These are phyloP conservation scores for Leptinotarsa defecta DNA, from an alignment of 1,140 invertebrate species.

Conservation along the genomic window DNA sequence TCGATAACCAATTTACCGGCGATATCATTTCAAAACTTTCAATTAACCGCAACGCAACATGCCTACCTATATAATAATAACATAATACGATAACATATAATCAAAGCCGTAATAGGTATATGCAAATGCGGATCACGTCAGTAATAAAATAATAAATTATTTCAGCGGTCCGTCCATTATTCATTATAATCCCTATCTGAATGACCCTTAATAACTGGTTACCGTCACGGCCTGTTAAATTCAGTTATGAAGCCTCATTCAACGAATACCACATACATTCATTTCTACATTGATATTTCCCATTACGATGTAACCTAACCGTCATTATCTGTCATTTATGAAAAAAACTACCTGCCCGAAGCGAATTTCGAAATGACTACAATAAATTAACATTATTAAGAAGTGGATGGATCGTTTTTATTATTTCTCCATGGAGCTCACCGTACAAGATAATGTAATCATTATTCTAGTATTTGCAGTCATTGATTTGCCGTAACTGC, in stretches of 20 bases:
- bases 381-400: background rate
- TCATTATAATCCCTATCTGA: constrained; percentile 21
- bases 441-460: too few species aligned
- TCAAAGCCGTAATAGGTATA: constrained; percentile 23
- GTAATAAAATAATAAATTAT: constrained; percentile 28
- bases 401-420: background rate
- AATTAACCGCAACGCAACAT: constrained; percentile 1
- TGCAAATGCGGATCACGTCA: constrained; percentile 18
- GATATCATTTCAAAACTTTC: constrained; percentile 7
- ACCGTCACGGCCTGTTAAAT: constrained; percentile 26
- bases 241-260: constrained; percentile 8
- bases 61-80: constrained; percentile 11
- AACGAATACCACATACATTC: constrained; percentile 8
- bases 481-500: too few species aligned
- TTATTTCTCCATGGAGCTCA: too few species aligned
- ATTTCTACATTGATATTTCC: constrained; percentile 9
- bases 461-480: too few species aligned
- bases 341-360: background rate
- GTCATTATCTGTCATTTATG: background rate
- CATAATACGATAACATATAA: background rate
- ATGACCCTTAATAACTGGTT: constrained; percentile 24
- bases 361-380: too few species aligned
- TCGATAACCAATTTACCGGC: background rate
- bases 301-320: background rate
- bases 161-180: constrained; percentile 16